Evolutionary conservation across 2,797 vertebrate species (phyloP).

Genomic region (Hemibagrus guttatus): DNA sequence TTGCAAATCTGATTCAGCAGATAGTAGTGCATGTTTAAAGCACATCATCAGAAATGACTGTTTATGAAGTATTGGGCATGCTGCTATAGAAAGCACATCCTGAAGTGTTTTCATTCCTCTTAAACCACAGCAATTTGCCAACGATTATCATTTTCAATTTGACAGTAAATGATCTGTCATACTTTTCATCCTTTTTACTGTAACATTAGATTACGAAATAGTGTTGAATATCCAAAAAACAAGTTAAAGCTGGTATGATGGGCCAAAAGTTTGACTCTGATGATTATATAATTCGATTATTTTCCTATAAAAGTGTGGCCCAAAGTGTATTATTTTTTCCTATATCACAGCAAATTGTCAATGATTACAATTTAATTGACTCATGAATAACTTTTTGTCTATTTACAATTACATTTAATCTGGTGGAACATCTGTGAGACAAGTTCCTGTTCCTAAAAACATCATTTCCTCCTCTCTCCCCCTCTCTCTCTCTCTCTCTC

Average conservation of each 20-base stretch:
- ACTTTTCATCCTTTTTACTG: neutral
- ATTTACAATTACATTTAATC: neutral
- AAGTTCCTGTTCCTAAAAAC: neutral
- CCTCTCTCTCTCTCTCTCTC: neutral
- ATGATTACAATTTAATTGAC: neutral
- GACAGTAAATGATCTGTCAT: neutral
- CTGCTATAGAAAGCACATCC: neutral
- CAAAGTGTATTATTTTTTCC: neutral
- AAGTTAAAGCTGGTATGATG: neutral
- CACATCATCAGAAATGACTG: neutral
- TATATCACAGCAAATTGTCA: neutral
- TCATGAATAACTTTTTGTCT: neutral
- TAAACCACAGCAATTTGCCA: neutral
- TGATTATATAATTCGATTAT: neutral
- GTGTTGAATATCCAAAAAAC: neutral
- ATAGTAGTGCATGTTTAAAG: neutral
- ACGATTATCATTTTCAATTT: neutral
- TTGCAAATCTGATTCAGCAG: neutral
- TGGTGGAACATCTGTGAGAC: neutral
- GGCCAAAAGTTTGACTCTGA: neutral
- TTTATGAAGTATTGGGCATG: neutral
- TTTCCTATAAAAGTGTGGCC: neutral
- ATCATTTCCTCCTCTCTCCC: neutral
- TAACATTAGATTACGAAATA: neutral
- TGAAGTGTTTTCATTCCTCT: neutral